Evolutionary conservation across 2,797 vertebrate genomes (phyloP), one percentile per base, ranked within the genome.

Genomic region (Falco berigora): DNA sequence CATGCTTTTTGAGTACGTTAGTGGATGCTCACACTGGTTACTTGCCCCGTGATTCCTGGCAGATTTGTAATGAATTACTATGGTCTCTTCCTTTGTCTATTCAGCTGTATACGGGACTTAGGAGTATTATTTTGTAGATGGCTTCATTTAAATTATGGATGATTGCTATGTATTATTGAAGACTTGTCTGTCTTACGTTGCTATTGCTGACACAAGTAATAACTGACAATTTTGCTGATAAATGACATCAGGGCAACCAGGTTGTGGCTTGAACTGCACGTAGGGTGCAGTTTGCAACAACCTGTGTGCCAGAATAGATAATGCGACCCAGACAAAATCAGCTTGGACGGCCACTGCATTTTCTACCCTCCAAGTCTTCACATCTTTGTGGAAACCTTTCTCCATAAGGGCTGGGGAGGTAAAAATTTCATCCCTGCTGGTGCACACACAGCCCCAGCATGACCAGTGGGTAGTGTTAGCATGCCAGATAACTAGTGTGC

Each of bases 111-210:
- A 50, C 7, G 16, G 49, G 50, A 90, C 28, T 68, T 88, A 71
- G 10, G 22, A 74, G 52, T 27, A 67, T 44, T 66, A 59, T 79
- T 87, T 90, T 74, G 22, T 83, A 74, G 85, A 77, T 88, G 23
- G 44, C 12, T 64, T 80, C 61, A 91, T 92, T 95, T 90, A 71
- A 92, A 88, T 94, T 69, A 86, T 74, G 24, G 49, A 87, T 79
- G 47, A 23, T 71, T 91, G 13, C 12, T 82, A 71, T 87, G 24
- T 85, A 55, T 92, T 71, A 79, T 91, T 94, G 81, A 95, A 92
- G 55, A 63, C 12, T 89, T 75, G 17, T 42, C 74, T 88, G 71
- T 67, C 52, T 90, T 52, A 27, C 3, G 23, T 13, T 88, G 14
- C 67, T 80, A 79, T 49, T 91, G 56, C 63, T 74, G n/a, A 90